Conservation (phyloP, 1,140 invertebrate genomes). For the Drosophila arizonae region DNA sequence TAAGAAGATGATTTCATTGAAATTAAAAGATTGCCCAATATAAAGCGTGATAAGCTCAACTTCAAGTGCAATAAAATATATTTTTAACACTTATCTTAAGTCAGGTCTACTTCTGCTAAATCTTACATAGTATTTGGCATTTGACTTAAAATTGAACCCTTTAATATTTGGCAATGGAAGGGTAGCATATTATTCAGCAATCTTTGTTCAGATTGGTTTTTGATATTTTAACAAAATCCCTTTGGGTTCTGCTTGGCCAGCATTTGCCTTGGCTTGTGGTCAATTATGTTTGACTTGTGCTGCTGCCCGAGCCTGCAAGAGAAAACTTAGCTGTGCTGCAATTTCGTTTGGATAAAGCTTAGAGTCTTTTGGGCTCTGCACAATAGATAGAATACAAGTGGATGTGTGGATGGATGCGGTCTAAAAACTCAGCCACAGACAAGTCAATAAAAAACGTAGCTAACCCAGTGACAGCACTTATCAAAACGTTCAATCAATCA, state of each 20-base stretch:
- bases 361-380: slow-evolving; percentile 7
- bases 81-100: no score
- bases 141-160: no score
- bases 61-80: no score
- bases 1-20: no score
- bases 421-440: slow-evolving; percentile 17
- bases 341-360: slow-evolving; percentile 19
- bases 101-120: no score
- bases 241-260: background rate
- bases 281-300: slow-evolving; percentile 28
- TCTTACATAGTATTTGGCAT: no score
- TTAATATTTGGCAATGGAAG: no score
- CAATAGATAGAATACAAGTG: slow-evolving; percentile 11
- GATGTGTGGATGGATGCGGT: slow-evolving; percentile 2
- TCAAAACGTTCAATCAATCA: slow-evolving; percentile 72
- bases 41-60: no score
- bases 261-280: slow-evolving; percentile 13
- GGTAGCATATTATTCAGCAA: no score
- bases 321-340: background rate
- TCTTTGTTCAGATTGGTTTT: background rate
- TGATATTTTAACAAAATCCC: background rate
- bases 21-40: no score
- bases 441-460: slow-evolving; percentile 44
- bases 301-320: background rate
- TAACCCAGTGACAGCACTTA: slow-evolving; percentile 72